Evolutionary conservation across 1,140 invertebrate genomes (phyloP), one percentile per base, ranked within the genome.

Genomic region (Elymnias hypermnestra): DNA sequence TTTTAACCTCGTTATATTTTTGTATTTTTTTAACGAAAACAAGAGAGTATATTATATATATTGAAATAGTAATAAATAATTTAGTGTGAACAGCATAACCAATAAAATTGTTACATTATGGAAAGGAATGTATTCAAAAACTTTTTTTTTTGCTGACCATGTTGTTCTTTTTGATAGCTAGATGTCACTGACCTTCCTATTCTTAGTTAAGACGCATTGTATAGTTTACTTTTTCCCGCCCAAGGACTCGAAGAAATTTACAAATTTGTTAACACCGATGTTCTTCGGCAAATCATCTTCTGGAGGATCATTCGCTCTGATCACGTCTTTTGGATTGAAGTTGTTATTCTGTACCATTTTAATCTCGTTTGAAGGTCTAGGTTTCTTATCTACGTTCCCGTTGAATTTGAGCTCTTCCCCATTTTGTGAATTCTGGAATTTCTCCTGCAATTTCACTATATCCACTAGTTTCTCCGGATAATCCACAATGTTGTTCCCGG

Each of bases 221-320:
- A 9, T 1, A 36, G 19, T 15, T 63, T 54, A 83, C 74, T 85
- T 85, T 28, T 83, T 85, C n/a, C 66, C 79, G 6, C 79, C 79
- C 10, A 85, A 72, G 5, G 77, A 81, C 49, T 85, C 82, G 29
- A 85, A 85, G 64, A 85, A 85, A 48, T 82, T 85, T 0, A 85
- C 79, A 35, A 83, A 83, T 45, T 85, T 85, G 38, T 85, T 85
- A 2, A 85, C 79, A 2, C 82, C 82, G 47, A 85, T 85, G 10
- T 85, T 85, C 26, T 85, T 85, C n/a, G 82, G 82, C 12, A 85
- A 41, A 55, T 85, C 82, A 29, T 85, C 79, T 53, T 83, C 79
- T 0, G 79, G 82, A 0, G 82, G 82, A 33, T 85, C 82, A 25
- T 85, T 85, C 0, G 82, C 82, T 21, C 82, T 64, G 8, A 85